phyloP scores from a whole-genome alignment of 2,888 invertebrate genomes.

The Prenolepis imparis region DNA sequence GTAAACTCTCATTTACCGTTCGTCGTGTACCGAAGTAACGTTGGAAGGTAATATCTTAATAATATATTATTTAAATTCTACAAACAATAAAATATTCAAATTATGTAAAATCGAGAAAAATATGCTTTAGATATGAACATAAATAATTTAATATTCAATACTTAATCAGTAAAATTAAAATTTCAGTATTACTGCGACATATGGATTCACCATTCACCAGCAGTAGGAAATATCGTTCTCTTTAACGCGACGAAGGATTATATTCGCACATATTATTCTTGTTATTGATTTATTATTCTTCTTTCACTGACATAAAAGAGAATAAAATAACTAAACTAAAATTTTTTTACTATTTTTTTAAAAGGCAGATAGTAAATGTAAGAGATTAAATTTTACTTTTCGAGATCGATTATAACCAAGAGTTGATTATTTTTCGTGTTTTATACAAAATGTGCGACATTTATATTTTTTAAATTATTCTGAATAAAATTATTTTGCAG shows the following conservation, averaged over 20 bases:
- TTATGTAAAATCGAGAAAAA: background rate
- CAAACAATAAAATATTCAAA: background rate
- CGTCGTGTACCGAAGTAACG: constrained; percentile 9
- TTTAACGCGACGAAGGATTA: background rate
- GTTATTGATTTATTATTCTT: constrained; percentile 20
- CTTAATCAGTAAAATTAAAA: background rate
- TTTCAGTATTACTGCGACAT: background rate
- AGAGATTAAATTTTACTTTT: background rate
- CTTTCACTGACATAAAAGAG: background rate
- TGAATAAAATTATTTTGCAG: background rate
- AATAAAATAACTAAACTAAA: background rate
- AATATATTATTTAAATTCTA: background rate
- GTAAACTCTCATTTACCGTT: constrained; percentile 8
- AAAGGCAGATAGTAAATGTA: background rate
- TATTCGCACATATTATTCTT: background rate
- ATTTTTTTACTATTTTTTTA: background rate
- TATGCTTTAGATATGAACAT: background rate
- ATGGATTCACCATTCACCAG: background rate
- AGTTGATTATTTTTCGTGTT: background rate
- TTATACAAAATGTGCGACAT: background rate
- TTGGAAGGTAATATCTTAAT: background rate
- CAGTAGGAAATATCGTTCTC: constrained; percentile 27
- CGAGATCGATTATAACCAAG: background rate
- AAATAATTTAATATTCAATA: constrained; percentile 11
- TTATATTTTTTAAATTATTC: background rate